Percentiles rank a stretch among this genome's conserved stretches.
phyloP scores from a whole-genome alignment of 2,113 vertebrate species.

The Bothrops jararaca region DNA sequence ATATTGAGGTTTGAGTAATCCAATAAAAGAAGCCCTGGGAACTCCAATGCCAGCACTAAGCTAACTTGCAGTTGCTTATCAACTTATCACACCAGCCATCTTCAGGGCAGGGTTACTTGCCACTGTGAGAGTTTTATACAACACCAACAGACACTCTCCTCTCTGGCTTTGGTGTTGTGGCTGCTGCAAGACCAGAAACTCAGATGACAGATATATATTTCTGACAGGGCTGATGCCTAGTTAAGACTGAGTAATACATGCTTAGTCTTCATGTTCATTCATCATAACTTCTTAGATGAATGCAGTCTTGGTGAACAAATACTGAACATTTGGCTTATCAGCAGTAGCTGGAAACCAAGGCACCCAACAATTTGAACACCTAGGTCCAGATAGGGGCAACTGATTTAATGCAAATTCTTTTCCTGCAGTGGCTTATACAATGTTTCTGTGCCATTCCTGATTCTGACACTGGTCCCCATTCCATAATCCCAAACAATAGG shows the following conservation, averaged over 20 bases:
- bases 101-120: neutral
- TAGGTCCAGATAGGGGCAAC: neutral
- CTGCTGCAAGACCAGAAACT: neutral
- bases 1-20: neutral
- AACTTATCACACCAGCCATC: neutral
- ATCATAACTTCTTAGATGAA: neutral
- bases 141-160: neutral
- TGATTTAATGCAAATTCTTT: neutral
- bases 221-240: neutral
- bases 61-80: neutral
- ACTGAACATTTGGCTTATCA: neutral
- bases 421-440: neutral
- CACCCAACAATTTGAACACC: neutral
- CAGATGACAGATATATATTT: neutral
- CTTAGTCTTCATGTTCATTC: neutral
- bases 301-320: neutral
- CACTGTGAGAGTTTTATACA: neutral
- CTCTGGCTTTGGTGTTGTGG: neutral
- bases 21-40: neutral
- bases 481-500: neutral
- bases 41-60: neutral
- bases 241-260: neutral
- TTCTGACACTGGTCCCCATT: neutral
- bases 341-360: neutral
- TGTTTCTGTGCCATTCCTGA: neutral